Base-by-base conservation (phyloP, 30 jellyfish, hydroid and myxozoan species). In the Aurelia coerulea region DNA sequence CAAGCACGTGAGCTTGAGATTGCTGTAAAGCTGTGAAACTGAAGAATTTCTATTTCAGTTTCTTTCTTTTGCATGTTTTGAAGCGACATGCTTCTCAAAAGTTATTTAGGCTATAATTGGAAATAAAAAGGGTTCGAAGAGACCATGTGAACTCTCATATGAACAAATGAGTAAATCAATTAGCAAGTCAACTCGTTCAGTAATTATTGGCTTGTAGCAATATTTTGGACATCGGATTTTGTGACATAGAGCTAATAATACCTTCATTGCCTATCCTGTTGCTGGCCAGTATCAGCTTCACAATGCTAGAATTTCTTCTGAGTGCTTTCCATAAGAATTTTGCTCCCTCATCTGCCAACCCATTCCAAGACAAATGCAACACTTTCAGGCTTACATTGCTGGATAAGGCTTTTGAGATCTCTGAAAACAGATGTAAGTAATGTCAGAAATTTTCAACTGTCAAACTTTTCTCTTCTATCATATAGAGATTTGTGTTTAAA, bases 321-420 rank as follows among this genome's bases (percentile, higher is more conserved):
- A 87, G 86, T 19, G 85, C 79, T 8, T 23, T 5, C 13, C 65
- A 49, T 9, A 87, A 15, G 16, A 52, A 59, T 33, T 67, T 87
- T 41, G 85, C 90, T 12, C 96, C 96, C 10, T 29, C 73, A 46
- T 87, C 96, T 14, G 79, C 90, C 17, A 87, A 33, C 15, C 96
- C 96, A 78, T 79, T 79, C 82, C 86, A 87, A 10, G 96, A 77
- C 73, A 87, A 35, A 56, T 77, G 64, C 65, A 87, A 32, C 16
- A 32, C 19, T 41, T 59, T 70, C 67, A 87, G 59, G 0, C 86
- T n/a, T 51, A 68, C 53, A 54, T 69, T 87, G 71, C 83, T 37
- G 17, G 51, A 35, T 5, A 87, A 71, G 1, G 90, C 90, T 56
- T 69, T 76, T 9, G 90, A 88, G 54, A 87, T 23, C 33, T 62